A percentile compares a stretch with the other conserved stretches of the same genome.
These are phyloP conservation scores for Tanytarsus gracilentus DNA, from an alignment of 2,888 invertebrate genomes.

Conservation along the genomic window DNA sequence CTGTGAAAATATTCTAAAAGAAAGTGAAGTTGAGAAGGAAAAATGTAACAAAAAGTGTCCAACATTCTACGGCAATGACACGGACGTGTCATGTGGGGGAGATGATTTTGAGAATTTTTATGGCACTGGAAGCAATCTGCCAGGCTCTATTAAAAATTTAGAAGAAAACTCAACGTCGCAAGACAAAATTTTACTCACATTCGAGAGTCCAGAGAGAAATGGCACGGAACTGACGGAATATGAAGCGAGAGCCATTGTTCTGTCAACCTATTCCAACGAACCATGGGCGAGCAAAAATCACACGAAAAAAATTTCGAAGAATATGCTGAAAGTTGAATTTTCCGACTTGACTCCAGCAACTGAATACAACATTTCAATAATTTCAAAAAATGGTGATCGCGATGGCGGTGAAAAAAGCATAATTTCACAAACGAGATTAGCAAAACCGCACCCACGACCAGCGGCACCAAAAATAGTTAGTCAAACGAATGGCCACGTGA, in stretches of 20 bases:
- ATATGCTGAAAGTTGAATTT: conserved; percentile 49
- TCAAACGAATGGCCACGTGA: conserved; percentile 49
- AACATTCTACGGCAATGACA: conserved; percentile 46
- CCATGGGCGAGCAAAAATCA: conserved; percentile 41
- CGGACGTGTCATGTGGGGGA: conserved; percentile 58
- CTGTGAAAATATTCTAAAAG: conserved; percentile 45
- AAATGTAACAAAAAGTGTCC: conserved; percentile 52
- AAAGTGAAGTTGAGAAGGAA: conserved; percentile 43
- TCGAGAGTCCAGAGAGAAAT: conserved; percentile 50
- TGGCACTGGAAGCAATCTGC: conserved; percentile 51
- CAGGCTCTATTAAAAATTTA: conserved; percentile 61
- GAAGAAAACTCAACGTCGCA: conserved; percentile 52
- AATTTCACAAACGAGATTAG: conserved; percentile 61
- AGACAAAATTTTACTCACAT: conserved; percentile 51
- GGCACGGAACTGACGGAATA: conserved; percentile 49
- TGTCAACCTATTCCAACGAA: conserved; percentile 51
- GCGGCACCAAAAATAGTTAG: conserved; percentile 55
- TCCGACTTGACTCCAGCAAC: conserved; percentile 64
- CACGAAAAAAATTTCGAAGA: conserved; percentile 53
- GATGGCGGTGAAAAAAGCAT: conserved; percentile 51
- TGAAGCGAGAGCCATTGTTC: conserved; percentile 47
- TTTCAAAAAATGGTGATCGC: conserved; percentile 53
- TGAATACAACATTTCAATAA: conserved; percentile 62
- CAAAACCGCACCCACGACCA: conserved; percentile 59
- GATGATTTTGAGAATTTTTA: conserved; percentile 57